Conservation (phyloP, 2,888 invertebrate species). For the Drosophila diplacantha region DNA sequence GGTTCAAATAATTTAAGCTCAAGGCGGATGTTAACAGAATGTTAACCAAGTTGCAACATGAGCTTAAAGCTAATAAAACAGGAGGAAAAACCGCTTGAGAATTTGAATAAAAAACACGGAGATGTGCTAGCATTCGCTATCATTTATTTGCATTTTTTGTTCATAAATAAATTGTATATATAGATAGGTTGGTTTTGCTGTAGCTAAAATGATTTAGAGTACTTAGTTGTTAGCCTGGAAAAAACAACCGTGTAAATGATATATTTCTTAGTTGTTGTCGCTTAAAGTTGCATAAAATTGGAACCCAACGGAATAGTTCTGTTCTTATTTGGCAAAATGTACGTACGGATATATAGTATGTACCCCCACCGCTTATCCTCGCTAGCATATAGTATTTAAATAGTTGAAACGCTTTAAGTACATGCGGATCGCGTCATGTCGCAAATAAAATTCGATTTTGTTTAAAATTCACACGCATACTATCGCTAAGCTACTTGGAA, state of each 20-base stretch:
- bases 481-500: conserved; percentile 30
- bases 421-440: conserved; percentile 15
- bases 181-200: conserved; percentile 5
- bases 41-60: neutral
- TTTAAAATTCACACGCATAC: conserved; percentile 46
- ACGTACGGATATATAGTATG: conserved; percentile 7
- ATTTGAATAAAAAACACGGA: neutral
- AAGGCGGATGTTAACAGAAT: neutral
- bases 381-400: conserved; percentile 3
- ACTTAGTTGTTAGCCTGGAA: conserved; percentile 13
- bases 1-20: neutral
- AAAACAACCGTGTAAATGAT: conserved; percentile 41
- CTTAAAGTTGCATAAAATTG: conserved; percentile 27
- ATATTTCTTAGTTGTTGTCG: conserved; percentile 32
- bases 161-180: conserved; percentile 26
- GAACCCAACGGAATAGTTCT: conserved; percentile 34
- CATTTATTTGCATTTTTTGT: conserved; percentile 23
- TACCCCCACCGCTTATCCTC: conserved; percentile 6
- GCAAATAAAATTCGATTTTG: conserved; percentile 25
- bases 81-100: neutral
- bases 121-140: conserved; percentile 14
- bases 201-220: conserved; percentile 29
- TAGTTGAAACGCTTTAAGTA: conserved; percentile 38
- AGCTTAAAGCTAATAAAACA: conserved; percentile 3
- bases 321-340: conserved; percentile 42